phyloP scores from a whole-genome alignment of 2,797 vertebrate species.

The Phoebastria nigripes region DNA sequence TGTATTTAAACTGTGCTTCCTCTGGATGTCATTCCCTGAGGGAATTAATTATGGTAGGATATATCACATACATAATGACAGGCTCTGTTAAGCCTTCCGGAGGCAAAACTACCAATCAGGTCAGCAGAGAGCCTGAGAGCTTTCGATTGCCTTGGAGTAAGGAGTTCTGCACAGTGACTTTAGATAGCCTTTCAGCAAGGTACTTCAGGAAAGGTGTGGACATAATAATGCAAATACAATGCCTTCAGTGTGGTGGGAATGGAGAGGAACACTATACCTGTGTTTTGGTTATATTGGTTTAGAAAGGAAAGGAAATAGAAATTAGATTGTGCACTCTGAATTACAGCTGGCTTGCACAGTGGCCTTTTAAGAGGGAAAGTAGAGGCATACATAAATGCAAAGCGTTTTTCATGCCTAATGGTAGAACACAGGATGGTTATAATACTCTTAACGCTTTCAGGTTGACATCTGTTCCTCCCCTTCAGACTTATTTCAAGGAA shows the following conservation, averaged over 20 bases:
- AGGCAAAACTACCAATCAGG: neutral
- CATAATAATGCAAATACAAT: neutral
- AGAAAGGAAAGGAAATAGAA: neutral
- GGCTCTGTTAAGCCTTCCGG: neutral
- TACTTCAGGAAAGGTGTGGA: neutral
- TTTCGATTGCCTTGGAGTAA: neutral
- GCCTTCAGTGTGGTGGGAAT: neutral
- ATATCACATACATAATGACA: constrained; percentile 16
- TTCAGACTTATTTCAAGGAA: constrained; percentile 21
- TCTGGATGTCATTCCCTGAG: neutral
- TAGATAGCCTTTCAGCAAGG: neutral
- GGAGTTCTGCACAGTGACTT: neutral
- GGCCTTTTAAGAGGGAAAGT: neutral
- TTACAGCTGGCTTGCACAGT: neutral
- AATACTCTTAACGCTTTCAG: neutral
- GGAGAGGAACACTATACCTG: neutral
- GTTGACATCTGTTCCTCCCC: constrained; percentile 14
- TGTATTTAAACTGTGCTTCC: neutral
- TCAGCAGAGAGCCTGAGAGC: neutral
- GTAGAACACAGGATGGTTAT: neutral
- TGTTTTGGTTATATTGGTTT: neutral
- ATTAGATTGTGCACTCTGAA: neutral
- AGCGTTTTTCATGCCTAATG: neutral
- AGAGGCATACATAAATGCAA: neutral
- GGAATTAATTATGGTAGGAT: constrained; percentile 20